Percentiles rank a stretch among this genome's conserved stretches.
Evolutionary conservation across 2,888 invertebrate genomes (phyloP).

Genomic region (Lordiphosa andalusiaca): DNA sequence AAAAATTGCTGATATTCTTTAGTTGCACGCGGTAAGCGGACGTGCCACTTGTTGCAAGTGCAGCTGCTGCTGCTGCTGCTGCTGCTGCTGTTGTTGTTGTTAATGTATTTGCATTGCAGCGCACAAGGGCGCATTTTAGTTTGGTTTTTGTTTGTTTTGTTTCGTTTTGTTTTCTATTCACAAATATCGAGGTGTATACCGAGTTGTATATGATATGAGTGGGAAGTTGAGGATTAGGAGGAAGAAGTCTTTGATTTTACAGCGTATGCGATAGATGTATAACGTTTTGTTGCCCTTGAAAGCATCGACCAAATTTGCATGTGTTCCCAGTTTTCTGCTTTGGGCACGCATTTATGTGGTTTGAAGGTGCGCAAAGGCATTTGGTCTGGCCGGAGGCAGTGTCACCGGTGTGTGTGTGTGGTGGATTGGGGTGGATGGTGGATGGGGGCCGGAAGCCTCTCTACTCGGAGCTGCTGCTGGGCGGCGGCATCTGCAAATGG

Average conservation of each 20-base stretch:
- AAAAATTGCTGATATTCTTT: slow-evolving; percentile 46
- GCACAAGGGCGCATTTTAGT: slow-evolving; percentile 31
- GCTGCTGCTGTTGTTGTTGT: slow-evolving; percentile 15
- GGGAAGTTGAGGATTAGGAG: slow-evolving; percentile 3
- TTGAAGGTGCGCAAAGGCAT: slow-evolving; percentile 64
- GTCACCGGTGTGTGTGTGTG: slow-evolving; percentile 5
- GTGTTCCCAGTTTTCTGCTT: slow-evolving; percentile 74
- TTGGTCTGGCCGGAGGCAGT: slow-evolving; percentile 23
- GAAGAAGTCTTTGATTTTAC: slow-evolving; percentile 70
- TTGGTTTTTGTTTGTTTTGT: slow-evolving; percentile 14
- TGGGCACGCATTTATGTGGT: slow-evolving; percentile 78
- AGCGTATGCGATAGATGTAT: slow-evolving; percentile 77
- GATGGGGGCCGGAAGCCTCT: too few relatives aligned
- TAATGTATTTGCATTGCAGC: slow-evolving; percentile 30
- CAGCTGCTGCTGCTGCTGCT: slow-evolving; percentile 6
- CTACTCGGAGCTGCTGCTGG: too few relatives aligned
- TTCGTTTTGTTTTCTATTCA: slow-evolving; percentile 5
- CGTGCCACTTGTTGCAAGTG: slow-evolving; percentile 22
- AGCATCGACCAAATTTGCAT: slow-evolving; percentile 75
- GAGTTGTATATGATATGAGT: not conserved
- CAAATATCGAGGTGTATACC: not conserved
- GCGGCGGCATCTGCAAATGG: too few relatives aligned
- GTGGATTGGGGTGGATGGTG: too few relatives aligned
- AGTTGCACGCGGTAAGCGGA: slow-evolving; percentile 34
- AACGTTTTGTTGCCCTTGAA: slow-evolving; percentile 70